Evolutionary conservation across 2,113 vertebrate genomes (phyloP), one percentile per base, ranked within the genome.

Genomic region (Argyrosomus japonicus): DNA sequence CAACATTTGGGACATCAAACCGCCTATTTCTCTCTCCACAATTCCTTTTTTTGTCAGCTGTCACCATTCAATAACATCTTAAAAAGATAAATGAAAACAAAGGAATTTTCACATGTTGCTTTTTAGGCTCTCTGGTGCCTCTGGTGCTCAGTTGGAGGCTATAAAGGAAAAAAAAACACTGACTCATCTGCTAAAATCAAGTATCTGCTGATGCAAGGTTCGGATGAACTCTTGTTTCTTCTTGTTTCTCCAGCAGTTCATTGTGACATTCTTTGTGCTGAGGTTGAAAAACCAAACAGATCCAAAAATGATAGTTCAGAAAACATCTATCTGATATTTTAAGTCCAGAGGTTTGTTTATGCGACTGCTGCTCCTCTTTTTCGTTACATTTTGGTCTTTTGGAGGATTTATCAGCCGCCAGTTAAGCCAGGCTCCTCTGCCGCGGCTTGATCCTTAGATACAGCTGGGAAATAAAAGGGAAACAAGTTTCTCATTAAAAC

Each of bases 401-500:
- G 23, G 23, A 0, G 68, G 74, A 54, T 48, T 58, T 0, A 19
- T 50, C 43, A 1, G 68, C 14, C 6, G n/a, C 5, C 1, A 2
- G 51, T 96, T 93, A 99, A 14, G 97, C 97, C 94, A 99, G 95
- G 86, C 95, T 99, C 93, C 97, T 96, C 89, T 99, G 97, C 84
- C 97, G 95, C 50, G 95, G 97, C 88, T 97, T 98, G 95, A 99
- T 98, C 93, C 97, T 95, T 43, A 96, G 97, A 78, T 98, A 99
- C 0, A 99, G 95, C 98, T 99, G 92, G 84, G 14, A 86, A 53
- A 53, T 12, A 47, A 75, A 85, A 74, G 25, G 7, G 18, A 3
- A 5, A 2, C 77, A 10, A 67, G 47, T 51, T 83, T 65, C 21
- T 77, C 58, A 65, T 83, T 79, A 71, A 71, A 68, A 76, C 14